Conservation (phyloP, 2,113 vertebrate genomes). For the Ciconia boyciana region DNA sequence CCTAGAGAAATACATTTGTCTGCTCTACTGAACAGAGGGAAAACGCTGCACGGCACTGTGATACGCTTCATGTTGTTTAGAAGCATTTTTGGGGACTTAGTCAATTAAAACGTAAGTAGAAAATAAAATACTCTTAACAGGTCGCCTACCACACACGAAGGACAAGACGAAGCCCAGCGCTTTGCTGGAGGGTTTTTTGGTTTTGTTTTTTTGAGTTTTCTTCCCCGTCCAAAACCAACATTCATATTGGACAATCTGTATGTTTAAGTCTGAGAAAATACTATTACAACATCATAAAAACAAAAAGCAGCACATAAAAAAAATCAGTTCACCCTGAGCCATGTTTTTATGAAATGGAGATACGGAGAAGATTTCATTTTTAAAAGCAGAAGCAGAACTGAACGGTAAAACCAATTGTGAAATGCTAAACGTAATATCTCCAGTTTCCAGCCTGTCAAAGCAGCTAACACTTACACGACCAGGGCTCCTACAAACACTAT, state of each 20-base stretch:
- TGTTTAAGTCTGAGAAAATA: background rate
- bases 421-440: background rate
- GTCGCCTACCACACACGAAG: background rate
- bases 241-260: background rate
- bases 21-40: background rate
- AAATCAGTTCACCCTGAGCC: background rate
- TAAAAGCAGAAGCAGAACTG: conserved; percentile 27
- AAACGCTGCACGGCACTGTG: background rate
- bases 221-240: background rate
- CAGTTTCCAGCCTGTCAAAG: background rate
- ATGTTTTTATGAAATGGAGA: background rate
- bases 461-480: background rate
- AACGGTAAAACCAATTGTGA: background rate
- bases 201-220: background rate
- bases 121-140: background rate
- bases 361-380: background rate
- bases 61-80: background rate
- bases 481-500: background rate
- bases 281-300: background rate
- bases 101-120: background rate
- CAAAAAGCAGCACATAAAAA: background rate
- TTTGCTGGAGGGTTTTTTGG: background rate
- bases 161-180: background rate
- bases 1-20: conserved; percentile 30
- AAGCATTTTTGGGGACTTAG: background rate